Evolutionary conservation across 2,113 vertebrate genomes (phyloP), one percentile per base, ranked within the genome.

Genomic region (Neopipo cinnamomea): DNA sequence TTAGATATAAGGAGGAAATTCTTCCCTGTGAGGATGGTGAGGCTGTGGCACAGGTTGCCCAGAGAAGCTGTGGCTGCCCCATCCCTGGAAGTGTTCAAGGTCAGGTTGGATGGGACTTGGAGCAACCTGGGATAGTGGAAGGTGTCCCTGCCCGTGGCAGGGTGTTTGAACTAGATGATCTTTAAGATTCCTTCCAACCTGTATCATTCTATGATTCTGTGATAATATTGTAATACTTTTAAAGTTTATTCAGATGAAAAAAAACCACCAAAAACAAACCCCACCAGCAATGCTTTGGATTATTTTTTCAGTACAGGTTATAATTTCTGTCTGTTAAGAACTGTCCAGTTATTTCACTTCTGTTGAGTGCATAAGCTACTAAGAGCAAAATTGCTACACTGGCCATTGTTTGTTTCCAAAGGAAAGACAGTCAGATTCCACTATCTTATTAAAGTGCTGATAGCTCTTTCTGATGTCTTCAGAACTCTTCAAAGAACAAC

Each of bases 401-500:
- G 47, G 22, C 47, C 72, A 50, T 42, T 82, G 16, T 52, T 68
- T 85, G 15, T 73, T 91, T 82, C 53, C 47, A 28, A 12, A 95
- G 28, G 27, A 87, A 91, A 56, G 31, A 49, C 7, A 55, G 44
- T n/a, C 61, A 75, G 41, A 53, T 87, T 76, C n/a, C 52, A 85
- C 68, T 76, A 86, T n/a, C 44, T 65, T 30, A 9, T 79, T 91
- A 56, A 91, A 94, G 23, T 3, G 6, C 62, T 88, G 61, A 89
- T 53, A 85, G 74, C 35, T 89, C 85, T 73, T 88, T 91, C 61
- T 79, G 58, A 35, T 73, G 49, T 70, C 85, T 91, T 74, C 21
- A 92, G 79, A 83, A 53, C 79, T 90, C 67, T 77, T 94, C 53
- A 66, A 88, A 91, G 66, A 88, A 80, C 25, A 91, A 25, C 77